These are phyloP conservation scores for Drosophila fulvimacula DNA, from an alignment of 2,888 invertebrate genomes.

Conservation along the genomic window DNA sequence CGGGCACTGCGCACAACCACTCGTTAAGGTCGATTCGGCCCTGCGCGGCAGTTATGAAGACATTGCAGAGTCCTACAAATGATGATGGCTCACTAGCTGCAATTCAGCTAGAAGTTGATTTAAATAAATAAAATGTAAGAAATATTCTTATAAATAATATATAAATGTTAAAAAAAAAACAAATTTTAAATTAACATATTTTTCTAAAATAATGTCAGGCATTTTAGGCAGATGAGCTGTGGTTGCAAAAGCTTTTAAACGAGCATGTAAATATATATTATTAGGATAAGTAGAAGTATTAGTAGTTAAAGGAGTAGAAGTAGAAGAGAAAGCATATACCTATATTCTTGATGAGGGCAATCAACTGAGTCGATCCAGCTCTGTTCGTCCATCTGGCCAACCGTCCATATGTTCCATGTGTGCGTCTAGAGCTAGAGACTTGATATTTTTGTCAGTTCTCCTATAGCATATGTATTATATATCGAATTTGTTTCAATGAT, in stretches of 20 bases:
- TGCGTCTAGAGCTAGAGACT: background rate
- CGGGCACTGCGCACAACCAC: conserved; percentile 23
- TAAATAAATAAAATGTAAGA: background rate
- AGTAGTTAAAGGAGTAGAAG: too few relatives aligned
- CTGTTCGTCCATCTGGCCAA: too few relatives aligned
- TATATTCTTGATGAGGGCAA: background rate
- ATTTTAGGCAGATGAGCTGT: background rate
- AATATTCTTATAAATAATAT: too few relatives aligned
- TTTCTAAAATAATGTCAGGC: too few relatives aligned
- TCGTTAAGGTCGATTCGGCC: conserved; percentile 29
- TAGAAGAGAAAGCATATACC: too few relatives aligned
- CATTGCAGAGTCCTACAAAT: conserved; percentile 46
- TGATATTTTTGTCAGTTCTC: too few relatives aligned
- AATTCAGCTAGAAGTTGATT: background rate
- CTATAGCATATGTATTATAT: too few relatives aligned
- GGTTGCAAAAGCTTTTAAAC: background rate
- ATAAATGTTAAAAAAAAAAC: too few relatives aligned
- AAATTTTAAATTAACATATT: too few relatives aligned
- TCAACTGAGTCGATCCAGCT: background rate
- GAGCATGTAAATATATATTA: background rate
- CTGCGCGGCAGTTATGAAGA: conserved; percentile 46
- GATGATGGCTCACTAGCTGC: too few relatives aligned
- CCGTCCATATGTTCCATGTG: background rate
- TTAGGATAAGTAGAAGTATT: too few relatives aligned
- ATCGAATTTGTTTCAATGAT: too few relatives aligned